Evolutionary conservation across 2,797 vertebrate species (phyloP).

Genomic region (Coranthus polyacanthus): DNA sequence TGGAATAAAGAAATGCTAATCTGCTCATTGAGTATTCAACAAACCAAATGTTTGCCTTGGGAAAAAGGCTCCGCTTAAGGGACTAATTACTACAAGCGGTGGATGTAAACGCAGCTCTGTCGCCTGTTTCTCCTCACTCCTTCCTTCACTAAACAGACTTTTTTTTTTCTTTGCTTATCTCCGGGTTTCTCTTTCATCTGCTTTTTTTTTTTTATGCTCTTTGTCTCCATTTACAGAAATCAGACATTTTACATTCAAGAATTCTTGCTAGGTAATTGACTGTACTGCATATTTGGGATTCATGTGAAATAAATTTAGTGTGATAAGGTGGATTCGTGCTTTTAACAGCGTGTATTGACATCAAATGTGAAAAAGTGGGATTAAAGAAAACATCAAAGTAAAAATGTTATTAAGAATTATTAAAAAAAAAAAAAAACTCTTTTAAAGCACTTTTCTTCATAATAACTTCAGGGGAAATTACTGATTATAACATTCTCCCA

Average conservation of each 20-base stretch:
- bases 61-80: constrained; percentile 73
- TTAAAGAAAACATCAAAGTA: background rate
- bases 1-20: constrained; percentile 80
- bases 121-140: constrained; percentile 48
- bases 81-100: constrained; percentile 79
- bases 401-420: no score
- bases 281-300: background rate
- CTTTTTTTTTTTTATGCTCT: constrained; percentile 4
- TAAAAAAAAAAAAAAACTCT: no score
- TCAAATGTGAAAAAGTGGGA: background rate
- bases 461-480: no score
- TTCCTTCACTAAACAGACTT: constrained; percentile 44
- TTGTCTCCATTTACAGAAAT: constrained; percentile 27
- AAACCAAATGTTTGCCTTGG: constrained; percentile 82
- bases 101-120: constrained; percentile 64
- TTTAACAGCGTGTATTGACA: background rate
- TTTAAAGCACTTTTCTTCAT: no score
- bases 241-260: constrained; percentile 2
- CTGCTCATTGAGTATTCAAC: constrained; percentile 82
- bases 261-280: background rate
- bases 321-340: background rate
- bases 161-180: constrained; percentile 18
- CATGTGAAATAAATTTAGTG: background rate
- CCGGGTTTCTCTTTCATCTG: constrained; percentile 23
- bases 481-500: no score